Evolutionary conservation across 2,888 invertebrate species (phyloP), one percentile per base, ranked within the genome.

Genomic region (Acanthosepion esculentum): DNA sequence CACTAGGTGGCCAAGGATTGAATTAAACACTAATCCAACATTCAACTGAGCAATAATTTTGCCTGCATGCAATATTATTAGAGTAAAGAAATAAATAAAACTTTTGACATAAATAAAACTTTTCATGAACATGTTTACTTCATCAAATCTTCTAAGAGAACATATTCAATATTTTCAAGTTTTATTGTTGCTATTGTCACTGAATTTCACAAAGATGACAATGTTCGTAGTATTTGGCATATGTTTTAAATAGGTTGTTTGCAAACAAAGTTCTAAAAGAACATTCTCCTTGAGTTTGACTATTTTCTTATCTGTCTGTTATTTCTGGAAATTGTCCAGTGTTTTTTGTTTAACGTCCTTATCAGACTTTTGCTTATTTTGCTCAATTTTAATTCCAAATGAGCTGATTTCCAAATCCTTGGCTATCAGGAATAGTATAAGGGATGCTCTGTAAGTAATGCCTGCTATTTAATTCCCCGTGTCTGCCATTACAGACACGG

Each of bases 81-180:
- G n/a, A 78, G 78, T 8, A 50, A 59, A 59, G 59, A 59, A 23
- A 20, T 20, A 78, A 29, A 78, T 78, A 78, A 78, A 78, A 33
- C 10, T 78, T 78, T 33, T n/a, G n/a, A 33, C n/a, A n/a, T 33
- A 33, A 78, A n/a, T n/a, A n/a, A n/a, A n/a, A 33, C 33, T 33
- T 78, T 78, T 78, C 20, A 78, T 78, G n/a, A 78, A 33, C 78
- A 33, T 78, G n/a, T 78, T 78, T 78, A 78, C n/a, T 78, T 78
- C 78, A 78, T 78, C 78, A 78, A 78, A 78, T 78, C 33, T 78
- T 78, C 78, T 78, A 33, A 12, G 78, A 78, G 78, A 78, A 78
- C n/a, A 78, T 78, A 78, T 78, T 78, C 78, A 78, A 78, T 78
- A 78, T 78, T 78, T 78, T n/a, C 78, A 78, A 78, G 78, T 78